Conservation (phyloP, 2,113 vertebrate species). For the Emydura subglobosa region DNA sequence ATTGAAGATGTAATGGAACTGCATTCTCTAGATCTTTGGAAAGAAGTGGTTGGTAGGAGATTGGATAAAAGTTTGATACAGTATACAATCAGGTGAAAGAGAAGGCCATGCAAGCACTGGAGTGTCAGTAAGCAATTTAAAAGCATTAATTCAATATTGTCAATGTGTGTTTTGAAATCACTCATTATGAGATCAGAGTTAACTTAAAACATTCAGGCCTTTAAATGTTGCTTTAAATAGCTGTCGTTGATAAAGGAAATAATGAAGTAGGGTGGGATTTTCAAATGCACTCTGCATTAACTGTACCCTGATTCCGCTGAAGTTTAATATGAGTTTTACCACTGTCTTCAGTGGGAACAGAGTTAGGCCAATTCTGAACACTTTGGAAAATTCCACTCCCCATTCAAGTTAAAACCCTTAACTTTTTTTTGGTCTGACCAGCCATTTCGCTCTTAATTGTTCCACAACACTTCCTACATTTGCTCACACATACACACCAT, state of each 20-base stretch:
- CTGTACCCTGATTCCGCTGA: not conserved
- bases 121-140: too few species aligned
- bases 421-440: not conserved
- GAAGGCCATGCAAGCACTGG: not conserved
- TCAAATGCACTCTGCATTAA: not conserved
- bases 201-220: not conserved
- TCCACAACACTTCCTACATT: not conserved
- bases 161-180: not conserved
- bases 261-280: not conserved
- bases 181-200: not conserved
- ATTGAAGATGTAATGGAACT: not conserved
- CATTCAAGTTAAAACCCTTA: not conserved
- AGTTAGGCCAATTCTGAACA: not conserved
- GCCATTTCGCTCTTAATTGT: accelerated
- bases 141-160: not conserved
- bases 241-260: not conserved
- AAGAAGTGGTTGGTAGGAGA: not conserved
- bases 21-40: not conserved
- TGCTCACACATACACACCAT: not conserved
- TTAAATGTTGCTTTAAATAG: not conserved
- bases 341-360: not conserved
- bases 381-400: not conserved
- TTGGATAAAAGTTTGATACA: not conserved
- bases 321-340: not conserved
- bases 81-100: not conserved